phyloP scores from a whole-genome alignment of 2,888 invertebrate species.

The Heliconius erato region DNA sequence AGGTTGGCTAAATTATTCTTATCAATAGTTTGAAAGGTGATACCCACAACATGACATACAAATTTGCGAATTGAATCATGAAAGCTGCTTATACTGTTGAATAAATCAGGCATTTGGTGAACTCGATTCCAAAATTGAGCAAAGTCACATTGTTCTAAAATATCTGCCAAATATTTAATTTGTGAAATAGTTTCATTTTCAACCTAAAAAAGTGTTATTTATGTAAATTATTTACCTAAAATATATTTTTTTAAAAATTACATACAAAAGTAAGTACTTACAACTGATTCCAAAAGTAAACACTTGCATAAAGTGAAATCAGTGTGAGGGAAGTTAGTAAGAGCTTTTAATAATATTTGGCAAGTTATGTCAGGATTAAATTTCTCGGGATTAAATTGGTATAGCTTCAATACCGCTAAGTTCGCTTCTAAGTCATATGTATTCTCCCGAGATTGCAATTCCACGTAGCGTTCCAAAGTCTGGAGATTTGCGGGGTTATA shows the following conservation, averaged over 20 bases:
- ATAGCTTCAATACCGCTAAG: constrained; percentile 97
- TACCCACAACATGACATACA: constrained; percentile 98
- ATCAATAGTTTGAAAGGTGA: constrained; percentile 98
- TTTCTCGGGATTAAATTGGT: constrained; percentile 97
- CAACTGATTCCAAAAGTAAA: constrained; percentile 91
- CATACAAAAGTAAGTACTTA: constrained; percentile 58
- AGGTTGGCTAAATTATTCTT: constrained; percentile 92
- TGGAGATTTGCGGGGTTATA: constrained; percentile 98
- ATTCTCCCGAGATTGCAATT: constrained; percentile 96
- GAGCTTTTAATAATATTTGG: constrained; percentile 96
- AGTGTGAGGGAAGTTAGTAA: constrained; percentile 98
- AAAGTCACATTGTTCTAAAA: constrained; percentile 97
- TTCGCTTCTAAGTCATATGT: constrained; percentile 99
- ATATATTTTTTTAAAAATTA: background rate
- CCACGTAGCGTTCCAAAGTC: constrained; percentile 96
- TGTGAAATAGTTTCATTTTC: constrained; percentile 94
- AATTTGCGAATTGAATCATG: constrained; percentile 98
- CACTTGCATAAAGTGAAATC: constrained; percentile 99
- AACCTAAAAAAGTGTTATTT: constrained; percentile 85
- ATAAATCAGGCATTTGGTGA: constrained; percentile 90
- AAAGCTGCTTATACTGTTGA: constrained; percentile 93
- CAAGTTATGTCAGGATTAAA: constrained; percentile 94
- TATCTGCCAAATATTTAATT: constrained; percentile 95
- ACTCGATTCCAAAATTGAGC: constrained; percentile 95
- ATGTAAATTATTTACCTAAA: background rate